Conservation (phyloP, 2,113 vertebrate genomes). For the Poeciliopsis turrubarensis region DNA sequence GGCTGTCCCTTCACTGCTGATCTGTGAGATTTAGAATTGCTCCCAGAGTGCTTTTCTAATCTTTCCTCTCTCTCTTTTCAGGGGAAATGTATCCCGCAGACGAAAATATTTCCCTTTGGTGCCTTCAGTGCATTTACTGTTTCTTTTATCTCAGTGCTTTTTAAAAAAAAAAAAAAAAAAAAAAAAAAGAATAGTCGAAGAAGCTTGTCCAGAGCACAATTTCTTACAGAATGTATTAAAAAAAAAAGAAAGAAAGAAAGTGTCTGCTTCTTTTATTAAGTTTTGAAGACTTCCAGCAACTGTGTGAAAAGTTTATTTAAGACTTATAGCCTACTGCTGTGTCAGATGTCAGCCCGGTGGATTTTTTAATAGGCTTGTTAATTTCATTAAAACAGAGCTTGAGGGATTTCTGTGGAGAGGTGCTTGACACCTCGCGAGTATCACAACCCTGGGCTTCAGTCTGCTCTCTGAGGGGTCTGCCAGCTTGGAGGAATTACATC, state of each 20-base stretch:
- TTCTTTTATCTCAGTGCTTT: conserved; percentile 29
- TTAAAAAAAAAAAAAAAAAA: not conserved
- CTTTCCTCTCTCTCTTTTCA: conserved; percentile 45
- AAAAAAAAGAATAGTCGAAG: conserved; percentile 25
- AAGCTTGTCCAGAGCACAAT: not conserved
- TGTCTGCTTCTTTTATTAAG: conserved; percentile 20
- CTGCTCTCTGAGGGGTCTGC: conserved; percentile 47
- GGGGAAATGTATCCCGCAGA: conserved; percentile 55
- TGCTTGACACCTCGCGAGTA: conserved; percentile 54
- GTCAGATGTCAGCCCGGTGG: conserved; percentile 55
- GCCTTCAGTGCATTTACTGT: conserved; percentile 39
- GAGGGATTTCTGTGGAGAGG: conserved; percentile 55
- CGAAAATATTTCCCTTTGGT: conserved; percentile 54
- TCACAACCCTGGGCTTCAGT: conserved; percentile 52
- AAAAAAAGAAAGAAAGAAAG: not conserved
- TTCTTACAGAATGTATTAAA: not conserved
- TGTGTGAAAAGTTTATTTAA: conserved; percentile 32
- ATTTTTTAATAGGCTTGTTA: conserved; percentile 63
- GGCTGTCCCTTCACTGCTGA: conserved; percentile 69
- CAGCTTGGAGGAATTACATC: conserved; percentile 75
- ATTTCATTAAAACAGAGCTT: conserved; percentile 73
- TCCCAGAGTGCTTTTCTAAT: conserved; percentile 71
- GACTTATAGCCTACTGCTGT: conserved; percentile 23
- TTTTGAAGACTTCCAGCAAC: conserved; percentile 18
- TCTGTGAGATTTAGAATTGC: conserved; percentile 73